Conservation (phyloP, 1,140 invertebrate species). For the Solenopsis fugax region DNA sequence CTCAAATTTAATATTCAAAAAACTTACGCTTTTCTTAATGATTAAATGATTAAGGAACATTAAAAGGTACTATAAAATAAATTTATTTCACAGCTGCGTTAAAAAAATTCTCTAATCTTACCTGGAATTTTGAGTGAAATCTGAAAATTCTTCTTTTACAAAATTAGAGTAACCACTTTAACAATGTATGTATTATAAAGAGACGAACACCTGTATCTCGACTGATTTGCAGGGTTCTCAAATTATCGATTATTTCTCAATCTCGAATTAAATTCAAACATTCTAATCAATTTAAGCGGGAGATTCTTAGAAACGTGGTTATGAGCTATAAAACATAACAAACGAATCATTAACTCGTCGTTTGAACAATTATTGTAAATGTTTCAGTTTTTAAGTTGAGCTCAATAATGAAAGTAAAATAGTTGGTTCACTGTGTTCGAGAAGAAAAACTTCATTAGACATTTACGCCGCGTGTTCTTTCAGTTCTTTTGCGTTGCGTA, state of each 20-base stretch:
- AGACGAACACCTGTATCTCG: background rate
- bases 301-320: background rate
- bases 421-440: background rate
- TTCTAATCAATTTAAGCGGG: background rate
- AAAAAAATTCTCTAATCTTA: no score
- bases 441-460: conserved; percentile 22
- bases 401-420: background rate
- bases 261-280: background rate
- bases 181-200: background rate
- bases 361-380: background rate
- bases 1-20: no score
- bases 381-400: background rate
- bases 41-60: no score
- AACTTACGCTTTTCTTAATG: no score
- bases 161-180: no score
- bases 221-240: background rate
- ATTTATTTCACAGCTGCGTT: no score
- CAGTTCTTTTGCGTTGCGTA: conserved; percentile 17
- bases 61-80: no score
- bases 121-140: no score
- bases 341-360: background rate
- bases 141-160: no score
- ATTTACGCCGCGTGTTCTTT: conserved; percentile 20
- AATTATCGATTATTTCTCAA: background rate
- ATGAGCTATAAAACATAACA: background rate